Evolutionary conservation across 2,797 vertebrate species (phyloP).

Genomic region (Scyliorhinus canicula): DNA sequence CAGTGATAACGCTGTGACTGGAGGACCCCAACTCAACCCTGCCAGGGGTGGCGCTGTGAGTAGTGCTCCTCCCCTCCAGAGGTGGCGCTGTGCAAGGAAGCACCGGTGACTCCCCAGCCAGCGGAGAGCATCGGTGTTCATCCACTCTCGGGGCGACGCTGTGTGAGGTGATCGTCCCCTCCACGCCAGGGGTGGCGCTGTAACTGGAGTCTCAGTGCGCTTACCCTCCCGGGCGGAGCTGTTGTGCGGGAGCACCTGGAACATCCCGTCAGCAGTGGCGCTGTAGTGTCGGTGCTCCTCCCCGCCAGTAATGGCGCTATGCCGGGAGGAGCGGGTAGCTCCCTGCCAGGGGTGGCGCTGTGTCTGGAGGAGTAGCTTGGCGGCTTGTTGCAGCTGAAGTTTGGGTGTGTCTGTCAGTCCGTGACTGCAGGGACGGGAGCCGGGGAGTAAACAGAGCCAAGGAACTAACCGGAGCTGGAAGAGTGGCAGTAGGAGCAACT

Average conservation of each 20-base stretch:
- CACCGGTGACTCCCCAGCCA: no score
- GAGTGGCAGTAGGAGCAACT: neutral
- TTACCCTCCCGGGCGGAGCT: no score
- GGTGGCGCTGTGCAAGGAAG: neutral
- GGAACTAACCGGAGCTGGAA: neutral
- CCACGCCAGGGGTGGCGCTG: neutral
- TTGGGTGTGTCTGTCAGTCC: neutral
- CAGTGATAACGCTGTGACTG: neutral
- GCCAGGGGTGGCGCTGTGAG: neutral
- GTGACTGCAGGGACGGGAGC: neutral
- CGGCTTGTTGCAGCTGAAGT: neutral
- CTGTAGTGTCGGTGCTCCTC: neutral
- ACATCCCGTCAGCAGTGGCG: neutral
- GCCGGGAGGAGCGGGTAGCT: neutral
- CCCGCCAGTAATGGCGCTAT: neutral
- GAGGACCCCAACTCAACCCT: neutral
- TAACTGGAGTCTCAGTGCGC: no score
- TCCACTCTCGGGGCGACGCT: no score
- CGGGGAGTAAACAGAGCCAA: no score
- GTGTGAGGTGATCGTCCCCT: no score
- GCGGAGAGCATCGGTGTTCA: no score
- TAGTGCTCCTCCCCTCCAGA: neutral
- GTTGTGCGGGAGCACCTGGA: neutral
- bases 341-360: neutral
- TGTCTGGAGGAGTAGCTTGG: neutral